Conservation (phyloP, 2,797 vertebrate species). For the Jordanella pulchra region DNA sequence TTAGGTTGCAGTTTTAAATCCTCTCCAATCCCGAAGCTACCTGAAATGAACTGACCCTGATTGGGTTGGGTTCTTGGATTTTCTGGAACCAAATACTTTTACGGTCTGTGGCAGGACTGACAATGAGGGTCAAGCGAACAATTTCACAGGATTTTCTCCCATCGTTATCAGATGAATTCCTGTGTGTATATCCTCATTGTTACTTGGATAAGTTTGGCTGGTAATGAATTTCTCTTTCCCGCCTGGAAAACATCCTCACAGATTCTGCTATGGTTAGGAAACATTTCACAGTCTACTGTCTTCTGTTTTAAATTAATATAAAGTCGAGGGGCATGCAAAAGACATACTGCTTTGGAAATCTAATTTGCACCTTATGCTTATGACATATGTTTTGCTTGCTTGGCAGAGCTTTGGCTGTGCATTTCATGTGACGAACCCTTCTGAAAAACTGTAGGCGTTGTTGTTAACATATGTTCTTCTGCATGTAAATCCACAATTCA, state of each 20-base stretch:
- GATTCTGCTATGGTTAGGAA: conserved; percentile 18
- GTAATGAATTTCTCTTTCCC: conserved; percentile 64
- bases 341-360: not conserved
- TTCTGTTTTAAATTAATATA: conserved; percentile 15
- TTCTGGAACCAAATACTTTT: conserved; percentile 80
- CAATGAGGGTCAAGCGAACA: conserved; percentile 78
- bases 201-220: conserved; percentile 60
- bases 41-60: conserved; percentile 79
- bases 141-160: conserved; percentile 47
- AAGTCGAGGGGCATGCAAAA: not conserved
- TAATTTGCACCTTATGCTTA: conserved; percentile 1
- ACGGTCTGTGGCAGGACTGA: conserved; percentile 82
- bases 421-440: conserved; percentile 26
- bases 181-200: conserved; percentile 38
- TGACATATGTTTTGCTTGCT: conserved; percentile 1
- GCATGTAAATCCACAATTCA: conserved; percentile 22
- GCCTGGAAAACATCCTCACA: conserved; percentile 34
- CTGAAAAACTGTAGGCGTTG: conserved; percentile 25
- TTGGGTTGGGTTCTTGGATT: conserved; percentile 55
- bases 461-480: conserved; percentile 46
- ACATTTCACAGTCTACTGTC: not conserved
- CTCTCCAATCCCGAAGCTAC: conserved; percentile 59
- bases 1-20: not conserved
- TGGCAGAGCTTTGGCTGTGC: conserved; percentile 32
- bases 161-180: conserved; percentile 52